Percentiles rank a stretch among this genome's conserved stretches.
Conservation (phyloP, 2,113 vertebrate genomes). For the Sterna hirundo region DNA sequence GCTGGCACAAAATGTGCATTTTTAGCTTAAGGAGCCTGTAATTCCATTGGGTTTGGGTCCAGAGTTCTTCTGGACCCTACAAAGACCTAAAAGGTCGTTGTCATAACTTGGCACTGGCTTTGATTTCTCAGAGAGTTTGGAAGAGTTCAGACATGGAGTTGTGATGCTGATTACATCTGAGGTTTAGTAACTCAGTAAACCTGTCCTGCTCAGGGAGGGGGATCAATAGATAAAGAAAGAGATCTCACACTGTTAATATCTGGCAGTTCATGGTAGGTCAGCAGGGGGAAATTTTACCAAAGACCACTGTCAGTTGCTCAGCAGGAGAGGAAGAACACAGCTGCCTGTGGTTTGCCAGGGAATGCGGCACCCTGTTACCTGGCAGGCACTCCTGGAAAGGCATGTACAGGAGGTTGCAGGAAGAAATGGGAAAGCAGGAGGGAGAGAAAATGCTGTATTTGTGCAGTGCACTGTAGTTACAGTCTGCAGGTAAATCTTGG, state of each 20-base stretch:
- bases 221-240: neutral
- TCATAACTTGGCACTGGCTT: neutral
- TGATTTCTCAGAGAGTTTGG: neutral
- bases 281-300: neutral
- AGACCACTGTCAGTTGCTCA: neutral
- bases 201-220: neutral
- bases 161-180: neutral
- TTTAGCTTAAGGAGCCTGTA: neutral
- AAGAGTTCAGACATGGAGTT: neutral
- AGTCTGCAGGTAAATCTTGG: neutral
- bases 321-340: neutral
- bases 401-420: neutral
- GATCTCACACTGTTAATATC: neutral
- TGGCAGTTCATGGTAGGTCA: neutral
- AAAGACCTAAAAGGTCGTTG: neutral
- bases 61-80: neutral
- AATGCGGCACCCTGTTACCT: neutral
- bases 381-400: neutral
- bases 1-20: neutral
- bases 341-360: neutral
- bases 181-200: neutral
- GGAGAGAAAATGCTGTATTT: neutral
- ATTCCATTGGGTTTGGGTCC: neutral
- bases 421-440: neutral
- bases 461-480: neutral